These are phyloP conservation scores for Scyliorhinus canicula DNA, from an alignment of 2,797 vertebrate genomes.

Conservation along the genomic window DNA sequence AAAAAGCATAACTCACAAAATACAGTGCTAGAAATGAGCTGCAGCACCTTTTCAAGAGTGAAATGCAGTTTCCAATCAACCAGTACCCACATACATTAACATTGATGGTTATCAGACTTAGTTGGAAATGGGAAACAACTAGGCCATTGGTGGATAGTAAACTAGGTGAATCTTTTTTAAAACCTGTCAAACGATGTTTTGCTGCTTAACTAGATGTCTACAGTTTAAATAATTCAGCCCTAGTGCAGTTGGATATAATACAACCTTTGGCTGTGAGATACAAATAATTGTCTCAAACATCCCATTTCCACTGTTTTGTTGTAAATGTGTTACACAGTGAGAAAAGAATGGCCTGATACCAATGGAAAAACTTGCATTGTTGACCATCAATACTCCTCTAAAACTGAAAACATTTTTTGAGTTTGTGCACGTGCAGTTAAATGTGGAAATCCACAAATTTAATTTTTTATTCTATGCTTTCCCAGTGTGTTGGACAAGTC, in stretches of 20 bases:
- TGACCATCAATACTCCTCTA: background rate
- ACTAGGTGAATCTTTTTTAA: background rate
- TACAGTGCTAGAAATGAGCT: background rate
- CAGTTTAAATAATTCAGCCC: background rate
- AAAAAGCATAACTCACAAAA: background rate
- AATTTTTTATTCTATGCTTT: background rate
- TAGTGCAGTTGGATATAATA: background rate
- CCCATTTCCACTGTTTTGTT: background rate
- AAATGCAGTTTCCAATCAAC: background rate
- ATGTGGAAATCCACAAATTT: background rate
- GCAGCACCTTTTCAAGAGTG: background rate
- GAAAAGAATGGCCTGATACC: background rate
- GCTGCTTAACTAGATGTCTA: background rate
- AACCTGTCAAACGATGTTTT: background rate
- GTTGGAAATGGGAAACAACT: background rate
- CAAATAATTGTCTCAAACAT: background rate
- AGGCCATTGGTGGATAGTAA: background rate
- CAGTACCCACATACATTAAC: background rate
- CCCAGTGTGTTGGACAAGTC: background rate
- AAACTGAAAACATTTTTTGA: background rate
- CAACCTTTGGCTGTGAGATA: background rate
- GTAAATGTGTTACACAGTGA: background rate
- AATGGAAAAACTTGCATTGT: too few species aligned
- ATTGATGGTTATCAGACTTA: background rate
- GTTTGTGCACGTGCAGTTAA: background rate